These are phyloP conservation scores for Linyphia triangularis DNA, from an alignment of 2,888 invertebrate species.

Conservation along the genomic window DNA sequence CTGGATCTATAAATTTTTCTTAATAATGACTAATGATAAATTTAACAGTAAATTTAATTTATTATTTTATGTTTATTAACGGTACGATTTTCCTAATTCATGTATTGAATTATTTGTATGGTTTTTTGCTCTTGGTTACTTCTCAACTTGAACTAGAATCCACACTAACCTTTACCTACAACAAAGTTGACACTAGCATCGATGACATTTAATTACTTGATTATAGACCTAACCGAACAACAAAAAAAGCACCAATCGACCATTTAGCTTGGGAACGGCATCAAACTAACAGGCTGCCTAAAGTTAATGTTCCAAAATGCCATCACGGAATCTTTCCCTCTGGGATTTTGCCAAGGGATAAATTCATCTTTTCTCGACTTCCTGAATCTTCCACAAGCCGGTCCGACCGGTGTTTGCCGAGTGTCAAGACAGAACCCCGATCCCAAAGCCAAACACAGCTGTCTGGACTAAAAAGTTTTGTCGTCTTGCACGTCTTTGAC, in stretches of 20 bases:
- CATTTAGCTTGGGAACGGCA: background rate
- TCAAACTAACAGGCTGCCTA: background rate
- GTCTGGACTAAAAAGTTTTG: constrained; percentile 61
- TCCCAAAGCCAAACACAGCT: constrained; percentile 74
- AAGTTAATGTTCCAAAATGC: constrained; percentile 41
- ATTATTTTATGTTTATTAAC: too few relatives aligned
- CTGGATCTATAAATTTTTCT: too few relatives aligned
- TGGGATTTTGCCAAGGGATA: too few relatives aligned
- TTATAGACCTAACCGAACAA: background rate
- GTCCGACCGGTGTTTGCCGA: constrained; percentile 70
- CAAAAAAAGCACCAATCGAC: background rate
- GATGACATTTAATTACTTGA: background rate
- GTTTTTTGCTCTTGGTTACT: too few relatives aligned
- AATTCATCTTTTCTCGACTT: constrained; percentile 28
- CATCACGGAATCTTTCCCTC: constrained; percentile 52
- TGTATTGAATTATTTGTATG: too few relatives aligned
- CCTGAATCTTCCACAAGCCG: constrained; percentile 62
- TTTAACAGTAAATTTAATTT: too few relatives aligned
- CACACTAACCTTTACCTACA: too few relatives aligned
- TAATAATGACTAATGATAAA: too few relatives aligned
- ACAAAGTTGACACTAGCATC: background rate
- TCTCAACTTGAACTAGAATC: too few relatives aligned
- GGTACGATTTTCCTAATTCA: too few relatives aligned
- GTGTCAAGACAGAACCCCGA: constrained; percentile 39
- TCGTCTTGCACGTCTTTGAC: constrained; percentile 71